phyloP scores from a whole-genome alignment of 2,888 invertebrate genomes.

The Cordilura impudica region DNA sequence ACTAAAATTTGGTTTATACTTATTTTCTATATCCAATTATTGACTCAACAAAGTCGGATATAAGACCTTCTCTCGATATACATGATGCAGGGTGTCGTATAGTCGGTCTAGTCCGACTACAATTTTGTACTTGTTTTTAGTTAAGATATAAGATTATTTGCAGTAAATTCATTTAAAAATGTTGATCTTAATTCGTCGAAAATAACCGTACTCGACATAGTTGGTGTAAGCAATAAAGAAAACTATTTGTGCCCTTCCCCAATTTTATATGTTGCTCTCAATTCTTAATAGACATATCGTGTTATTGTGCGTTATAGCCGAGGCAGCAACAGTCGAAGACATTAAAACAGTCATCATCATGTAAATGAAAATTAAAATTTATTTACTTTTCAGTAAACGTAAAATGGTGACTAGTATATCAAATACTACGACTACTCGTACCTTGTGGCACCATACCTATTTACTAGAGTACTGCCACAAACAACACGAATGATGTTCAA shows the following conservation, averaged over 20 bases:
- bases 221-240: too few relatives aligned
- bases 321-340: background rate
- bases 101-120: too few relatives aligned
- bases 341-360: constrained; percentile 20
- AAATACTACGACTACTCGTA: background rate
- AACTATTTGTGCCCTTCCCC: background rate
- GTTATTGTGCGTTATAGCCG: constrained; percentile 19
- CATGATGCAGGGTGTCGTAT: too few relatives aligned
- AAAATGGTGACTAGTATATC: constrained; percentile 33
- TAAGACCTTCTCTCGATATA: too few relatives aligned
- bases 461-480: background rate
- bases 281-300: constrained; percentile 13
- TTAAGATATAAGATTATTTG: too few relatives aligned
- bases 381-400: constrained; percentile 49
- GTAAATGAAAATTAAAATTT: constrained; percentile 60
- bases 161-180: too few relatives aligned
- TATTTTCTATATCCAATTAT: too few relatives aligned
- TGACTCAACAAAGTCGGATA: too few relatives aligned
- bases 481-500: constrained; percentile 4
- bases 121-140: too few relatives aligned
- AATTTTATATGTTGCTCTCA: background rate
- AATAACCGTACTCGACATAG: too few relatives aligned
- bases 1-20: too few relatives aligned
- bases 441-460: background rate
- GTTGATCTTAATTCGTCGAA: too few relatives aligned